These are phyloP conservation scores for Saccostrea glomerata DNA, from an alignment of 1,140 invertebrate species.

Conservation along the genomic window DNA sequence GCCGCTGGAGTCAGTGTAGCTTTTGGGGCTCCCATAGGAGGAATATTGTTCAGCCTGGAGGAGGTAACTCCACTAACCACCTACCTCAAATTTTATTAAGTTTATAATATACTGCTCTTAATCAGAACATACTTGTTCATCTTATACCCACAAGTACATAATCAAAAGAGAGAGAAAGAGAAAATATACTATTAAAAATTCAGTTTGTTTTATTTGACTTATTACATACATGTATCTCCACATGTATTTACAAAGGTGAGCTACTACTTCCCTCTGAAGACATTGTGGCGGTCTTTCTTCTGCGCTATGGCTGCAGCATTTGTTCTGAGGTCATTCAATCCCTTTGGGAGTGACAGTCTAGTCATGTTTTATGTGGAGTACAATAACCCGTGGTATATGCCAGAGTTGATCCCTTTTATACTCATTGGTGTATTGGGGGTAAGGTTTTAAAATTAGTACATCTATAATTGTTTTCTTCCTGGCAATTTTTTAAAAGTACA, in stretches of 20 bases:
- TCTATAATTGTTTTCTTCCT: too few relatives aligned
- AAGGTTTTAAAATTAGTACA: conserved; percentile 77
- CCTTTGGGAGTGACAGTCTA: conserved; percentile 99
- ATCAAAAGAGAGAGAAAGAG: too few relatives aligned
- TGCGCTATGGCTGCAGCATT: conserved; percentile 99
- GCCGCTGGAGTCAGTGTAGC: conserved; percentile 99
- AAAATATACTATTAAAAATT: too few relatives aligned
- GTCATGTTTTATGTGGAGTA: conserved; percentile 99
- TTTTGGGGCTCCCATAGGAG: conserved; percentile 96
- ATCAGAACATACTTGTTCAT: too few relatives aligned
- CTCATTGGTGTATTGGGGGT: conserved; percentile 97
- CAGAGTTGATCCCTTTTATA: conserved; percentile 98
- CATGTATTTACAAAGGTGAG: conserved; percentile 86
- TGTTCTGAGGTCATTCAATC: conserved; percentile 97
- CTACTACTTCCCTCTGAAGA: conserved; percentile 99
- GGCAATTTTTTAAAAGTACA: background rate
- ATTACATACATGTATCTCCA: background rate
- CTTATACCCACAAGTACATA: too few relatives aligned
- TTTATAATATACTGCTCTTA: too few relatives aligned
- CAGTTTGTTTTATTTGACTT: too few relatives aligned
- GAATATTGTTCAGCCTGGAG: conserved; percentile 89
- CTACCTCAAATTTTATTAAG: too few relatives aligned
- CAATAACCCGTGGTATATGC: conserved; percentile 99
- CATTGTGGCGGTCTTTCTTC: conserved; percentile 99
- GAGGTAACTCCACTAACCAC: conserved; percentile 84